A percentile compares a stretch with the other conserved stretches of the same genome.
These are phyloP conservation scores for Bombylius major DNA, from an alignment of 2,888 invertebrate species.

Conservation along the genomic window DNA sequence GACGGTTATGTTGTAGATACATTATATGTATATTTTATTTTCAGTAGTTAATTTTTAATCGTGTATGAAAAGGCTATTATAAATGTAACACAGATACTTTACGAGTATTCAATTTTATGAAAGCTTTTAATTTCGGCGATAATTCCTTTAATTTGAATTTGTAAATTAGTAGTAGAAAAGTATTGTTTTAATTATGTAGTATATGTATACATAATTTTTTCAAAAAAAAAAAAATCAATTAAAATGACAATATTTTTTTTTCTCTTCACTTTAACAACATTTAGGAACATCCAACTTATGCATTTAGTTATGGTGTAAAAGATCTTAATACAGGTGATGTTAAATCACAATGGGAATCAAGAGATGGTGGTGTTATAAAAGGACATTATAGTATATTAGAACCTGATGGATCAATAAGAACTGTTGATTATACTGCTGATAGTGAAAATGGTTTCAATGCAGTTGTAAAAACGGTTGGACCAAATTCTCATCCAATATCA, in stretches of 20 bases:
- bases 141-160: too few relatives aligned
- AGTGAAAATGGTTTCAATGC: constrained; percentile 43
- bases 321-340: constrained; percentile 45
- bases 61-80: too few relatives aligned
- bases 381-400: constrained; percentile 53
- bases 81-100: too few relatives aligned
- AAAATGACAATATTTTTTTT: neutral
- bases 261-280: constrained; percentile 14
- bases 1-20: too few relatives aligned
- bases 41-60: too few relatives aligned
- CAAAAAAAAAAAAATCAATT: too few relatives aligned
- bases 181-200: too few relatives aligned
- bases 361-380: constrained; percentile 40
- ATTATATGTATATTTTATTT: too few relatives aligned
- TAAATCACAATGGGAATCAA: constrained; percentile 46
- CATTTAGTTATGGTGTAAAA: constrained; percentile 46
- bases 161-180: too few relatives aligned
- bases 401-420: constrained; percentile 48
- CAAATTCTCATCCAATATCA: constrained; percentile 33
- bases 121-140: too few relatives aligned
- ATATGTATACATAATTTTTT: too few relatives aligned
- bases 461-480: constrained; percentile 39
- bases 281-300: constrained; percentile 41
- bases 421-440: constrained; percentile 45
- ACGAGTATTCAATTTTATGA: too few relatives aligned